Conservation (phyloP, 2,797 vertebrate genomes). For the Triplophysa bombifrons region DNA sequence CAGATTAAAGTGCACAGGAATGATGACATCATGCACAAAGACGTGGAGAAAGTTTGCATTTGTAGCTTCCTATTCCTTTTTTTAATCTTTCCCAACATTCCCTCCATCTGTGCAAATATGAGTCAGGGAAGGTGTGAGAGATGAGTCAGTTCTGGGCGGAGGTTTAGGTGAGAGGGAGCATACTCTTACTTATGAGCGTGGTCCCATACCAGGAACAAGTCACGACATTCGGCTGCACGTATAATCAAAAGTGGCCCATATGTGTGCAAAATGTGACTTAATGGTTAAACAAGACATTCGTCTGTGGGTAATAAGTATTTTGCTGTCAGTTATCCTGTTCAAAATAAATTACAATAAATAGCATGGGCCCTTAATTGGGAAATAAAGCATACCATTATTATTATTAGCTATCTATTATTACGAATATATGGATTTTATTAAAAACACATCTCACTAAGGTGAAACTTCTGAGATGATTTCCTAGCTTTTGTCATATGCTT, state of each 20-base stretch:
- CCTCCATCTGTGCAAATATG: conserved; percentile 42
- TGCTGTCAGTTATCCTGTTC: neutral
- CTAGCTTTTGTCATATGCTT: neutral
- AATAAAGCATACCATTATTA: neutral
- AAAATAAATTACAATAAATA: neutral
- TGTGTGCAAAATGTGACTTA: no score
- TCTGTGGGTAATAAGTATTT: neutral
- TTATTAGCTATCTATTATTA: neutral
- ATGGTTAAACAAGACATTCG: neutral
- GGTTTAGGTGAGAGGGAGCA: conserved; percentile 23
- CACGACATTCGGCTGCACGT: conserved; percentile 2
- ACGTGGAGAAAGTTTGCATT: neutral
- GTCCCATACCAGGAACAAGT: conserved; percentile 41
- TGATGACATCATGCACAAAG: neutral
- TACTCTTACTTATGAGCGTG: conserved; percentile 23
- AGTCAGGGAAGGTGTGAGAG: conserved; percentile 55
- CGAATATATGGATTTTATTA: neutral
- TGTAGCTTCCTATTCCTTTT: neutral
- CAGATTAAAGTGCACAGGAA: neutral
- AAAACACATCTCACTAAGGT: neutral
- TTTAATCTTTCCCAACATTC: conserved; percentile 22
- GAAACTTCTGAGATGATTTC: neutral
- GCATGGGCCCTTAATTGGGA: neutral
- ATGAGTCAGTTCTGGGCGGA: conserved; percentile 51
- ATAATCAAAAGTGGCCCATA: no score